Conservation (phyloP, 2,113 vertebrate genomes). For the Todiramphus saurophagus region DNA sequence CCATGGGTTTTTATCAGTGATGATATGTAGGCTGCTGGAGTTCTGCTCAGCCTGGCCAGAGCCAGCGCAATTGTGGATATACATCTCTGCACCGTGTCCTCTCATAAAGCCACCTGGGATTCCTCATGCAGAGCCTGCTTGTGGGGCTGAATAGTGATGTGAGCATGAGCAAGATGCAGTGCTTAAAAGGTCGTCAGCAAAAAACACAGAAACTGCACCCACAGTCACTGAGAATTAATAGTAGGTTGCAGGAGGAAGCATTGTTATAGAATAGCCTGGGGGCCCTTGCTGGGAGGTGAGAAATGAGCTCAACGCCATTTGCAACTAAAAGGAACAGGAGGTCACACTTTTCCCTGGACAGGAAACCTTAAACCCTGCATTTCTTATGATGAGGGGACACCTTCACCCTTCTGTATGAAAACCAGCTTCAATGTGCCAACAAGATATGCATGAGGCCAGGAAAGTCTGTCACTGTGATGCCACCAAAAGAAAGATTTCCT, state of each 20-base stretch:
- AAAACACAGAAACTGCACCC: neutral
- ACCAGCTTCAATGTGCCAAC: neutral
- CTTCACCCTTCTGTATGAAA: neutral
- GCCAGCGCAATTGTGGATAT: neutral
- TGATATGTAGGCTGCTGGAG: neutral
- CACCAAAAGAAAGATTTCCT: neutral
- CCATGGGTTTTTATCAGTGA: neutral
- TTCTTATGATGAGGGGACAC: neutral
- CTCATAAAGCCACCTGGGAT: neutral
- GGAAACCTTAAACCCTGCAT: neutral
- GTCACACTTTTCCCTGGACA: neutral
- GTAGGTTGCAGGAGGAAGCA: neutral
- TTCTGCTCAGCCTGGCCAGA: neutral
- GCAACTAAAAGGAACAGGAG: neutral
- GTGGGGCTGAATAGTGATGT: neutral
- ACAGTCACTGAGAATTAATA: neutral
- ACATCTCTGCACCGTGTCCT: neutral
- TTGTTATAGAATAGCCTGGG: neutral
- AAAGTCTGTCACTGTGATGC: neutral
- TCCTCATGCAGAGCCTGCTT: neutral
- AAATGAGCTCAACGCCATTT: neutral
- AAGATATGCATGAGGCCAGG: fast-evolving
- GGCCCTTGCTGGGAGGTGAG: neutral
- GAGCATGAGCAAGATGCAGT: neutral
- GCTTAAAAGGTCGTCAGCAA: neutral